Evolutionary conservation across 2,797 vertebrate genomes (phyloP).

Genomic region (Pangasius larnaudii): DNA sequence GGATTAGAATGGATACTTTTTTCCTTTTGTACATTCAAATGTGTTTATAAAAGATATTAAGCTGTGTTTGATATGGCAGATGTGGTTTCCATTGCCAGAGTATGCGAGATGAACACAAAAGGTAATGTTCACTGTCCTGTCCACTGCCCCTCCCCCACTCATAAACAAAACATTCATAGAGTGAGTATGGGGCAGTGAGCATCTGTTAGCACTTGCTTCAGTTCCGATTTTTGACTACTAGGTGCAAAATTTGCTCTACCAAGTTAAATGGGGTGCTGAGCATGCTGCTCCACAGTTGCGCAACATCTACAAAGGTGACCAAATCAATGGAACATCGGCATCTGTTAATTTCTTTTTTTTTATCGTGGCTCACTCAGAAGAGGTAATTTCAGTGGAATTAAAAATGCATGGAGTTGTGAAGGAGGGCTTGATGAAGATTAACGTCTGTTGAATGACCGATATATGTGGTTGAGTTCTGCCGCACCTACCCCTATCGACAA

Average conservation of each 20-base stretch:
- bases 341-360: too few relatives aligned
- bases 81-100: neutral
- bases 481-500: neutral
- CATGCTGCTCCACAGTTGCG: neutral
- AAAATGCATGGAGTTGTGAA: neutral
- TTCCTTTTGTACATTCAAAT: too few relatives aligned
- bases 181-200: neutral
- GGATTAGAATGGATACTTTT: neutral
- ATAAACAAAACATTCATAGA: neutral
- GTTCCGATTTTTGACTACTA: neutral
- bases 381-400: too few relatives aligned
- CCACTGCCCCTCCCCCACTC: neutral
- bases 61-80: neutral
- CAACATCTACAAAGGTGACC: neutral
- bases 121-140: neutral
- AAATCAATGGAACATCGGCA: too few relatives aligned
- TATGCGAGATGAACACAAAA: neutral
- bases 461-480: neutral
- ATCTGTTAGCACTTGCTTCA: neutral
- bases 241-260: neutral
- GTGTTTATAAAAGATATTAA: too few relatives aligned
- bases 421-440: neutral
- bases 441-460: neutral
- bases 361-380: too few relatives aligned
- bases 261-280: neutral